Evolutionary conservation across 1,140 invertebrate genomes (phyloP).

Genomic region (Octopus bimaculoides): DNA sequence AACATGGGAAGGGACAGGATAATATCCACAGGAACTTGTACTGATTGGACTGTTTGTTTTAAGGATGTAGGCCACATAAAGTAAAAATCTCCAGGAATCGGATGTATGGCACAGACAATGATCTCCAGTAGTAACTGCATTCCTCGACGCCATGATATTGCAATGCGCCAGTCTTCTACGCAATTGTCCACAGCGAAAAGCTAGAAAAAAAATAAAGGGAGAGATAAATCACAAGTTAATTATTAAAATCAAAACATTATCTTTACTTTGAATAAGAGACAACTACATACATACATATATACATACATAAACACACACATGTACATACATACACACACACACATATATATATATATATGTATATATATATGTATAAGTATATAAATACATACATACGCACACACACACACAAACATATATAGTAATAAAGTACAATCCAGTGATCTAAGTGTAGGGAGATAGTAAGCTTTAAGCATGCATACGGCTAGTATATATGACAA

Average conservation of each 20-base stretch:
- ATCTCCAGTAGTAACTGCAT: constrained; percentile 90
- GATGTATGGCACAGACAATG: constrained; percentile 93
- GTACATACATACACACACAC: neutral
- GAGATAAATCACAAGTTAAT: neutral
- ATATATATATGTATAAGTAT: neutral
- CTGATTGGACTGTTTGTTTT: constrained; percentile 65
- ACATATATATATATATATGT: constrained; percentile 1
- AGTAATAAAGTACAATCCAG: too few species aligned
- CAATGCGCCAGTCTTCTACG: constrained; percentile 99
- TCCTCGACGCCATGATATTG: constrained; percentile 96
- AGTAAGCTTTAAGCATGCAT: too few species aligned
- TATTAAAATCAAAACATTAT: neutral
- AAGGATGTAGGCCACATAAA: constrained; percentile 85
- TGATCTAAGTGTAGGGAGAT: too few species aligned
- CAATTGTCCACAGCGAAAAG: constrained; percentile 71
- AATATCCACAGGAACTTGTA: constrained; percentile 69
- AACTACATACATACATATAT: neutral
- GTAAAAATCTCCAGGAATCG: constrained; percentile 92
- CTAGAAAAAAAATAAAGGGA: constrained; percentile 34
- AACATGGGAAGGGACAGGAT: constrained; percentile 98
- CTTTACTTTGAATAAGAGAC: too few species aligned
- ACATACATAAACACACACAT: neutral
- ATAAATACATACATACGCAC: too few species aligned
- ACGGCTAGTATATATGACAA: too few species aligned
- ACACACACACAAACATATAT: too few species aligned